Percentiles rank a stretch among this genome's conserved stretches.
Evolutionary conservation across 2,113 vertebrate genomes (phyloP).

Genomic region (Empidonax traillii): DNA sequence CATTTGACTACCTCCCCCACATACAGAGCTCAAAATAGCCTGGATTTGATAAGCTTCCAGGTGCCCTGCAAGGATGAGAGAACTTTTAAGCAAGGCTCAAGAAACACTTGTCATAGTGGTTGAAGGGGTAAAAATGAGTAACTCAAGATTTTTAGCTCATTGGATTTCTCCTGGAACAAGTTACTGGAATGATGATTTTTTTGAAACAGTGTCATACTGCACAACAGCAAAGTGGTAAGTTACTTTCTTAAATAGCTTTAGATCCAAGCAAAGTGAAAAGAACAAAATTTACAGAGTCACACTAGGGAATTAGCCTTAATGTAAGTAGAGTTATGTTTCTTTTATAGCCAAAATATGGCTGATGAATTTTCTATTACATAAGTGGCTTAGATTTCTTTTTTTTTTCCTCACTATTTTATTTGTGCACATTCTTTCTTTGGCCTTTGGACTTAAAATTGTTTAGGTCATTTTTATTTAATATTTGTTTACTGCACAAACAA

Average conservation of each 20-base stretch:
- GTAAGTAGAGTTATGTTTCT: not conserved
- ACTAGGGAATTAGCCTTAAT: conserved; percentile 5
- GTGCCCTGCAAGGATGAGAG: conserved; percentile 25
- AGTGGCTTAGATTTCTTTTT: not conserved
- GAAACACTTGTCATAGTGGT: conserved; percentile 26
- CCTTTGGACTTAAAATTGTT: not conserved
- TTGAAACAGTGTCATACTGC: conserved; percentile 11
- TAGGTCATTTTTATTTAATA: not conserved
- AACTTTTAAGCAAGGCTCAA: conserved; percentile 33
- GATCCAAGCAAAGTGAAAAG: conserved; percentile 31
- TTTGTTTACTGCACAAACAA: not conserved
- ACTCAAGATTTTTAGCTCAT: conserved; percentile 16
- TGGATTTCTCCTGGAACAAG: conserved; percentile 37
- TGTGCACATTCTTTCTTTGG: not conserved
- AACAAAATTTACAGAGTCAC: not conserved
- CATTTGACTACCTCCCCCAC: conserved; percentile 15
- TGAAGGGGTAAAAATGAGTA: conserved; percentile 52
- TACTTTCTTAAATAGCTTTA: conserved; percentile 22
- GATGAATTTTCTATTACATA: not conserved
- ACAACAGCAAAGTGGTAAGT: conserved; percentile 9
- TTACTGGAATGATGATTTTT: conserved; percentile 29
- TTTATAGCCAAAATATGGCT: not conserved
- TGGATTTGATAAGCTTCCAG: conserved; percentile 28
- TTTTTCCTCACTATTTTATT: not conserved
- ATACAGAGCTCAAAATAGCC: conserved; percentile 10